phyloP scores from a whole-genome alignment of 2,797 vertebrate species.

The Caiman crocodilus region DNA sequence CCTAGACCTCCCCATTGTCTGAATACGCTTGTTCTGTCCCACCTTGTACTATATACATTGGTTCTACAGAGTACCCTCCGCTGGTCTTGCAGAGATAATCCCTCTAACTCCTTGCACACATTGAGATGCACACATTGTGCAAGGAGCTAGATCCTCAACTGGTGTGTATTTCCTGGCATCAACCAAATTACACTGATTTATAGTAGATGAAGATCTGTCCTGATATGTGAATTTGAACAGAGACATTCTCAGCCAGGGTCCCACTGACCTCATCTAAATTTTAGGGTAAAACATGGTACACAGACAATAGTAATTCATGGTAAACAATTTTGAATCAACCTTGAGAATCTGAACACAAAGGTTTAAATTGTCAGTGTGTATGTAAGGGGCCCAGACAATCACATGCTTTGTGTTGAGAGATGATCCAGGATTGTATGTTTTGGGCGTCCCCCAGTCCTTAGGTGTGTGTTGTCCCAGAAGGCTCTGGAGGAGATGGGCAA shows the following conservation, averaged over 20 bases:
- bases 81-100: background rate
- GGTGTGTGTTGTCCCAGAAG: background rate
- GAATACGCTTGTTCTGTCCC: background rate
- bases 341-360: background rate
- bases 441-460: accelerated
- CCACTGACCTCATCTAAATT: background rate
- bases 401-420: background rate
- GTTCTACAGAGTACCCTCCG: background rate
- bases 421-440: background rate
- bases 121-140: background rate
- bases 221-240: too few relatives aligned
- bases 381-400: background rate
- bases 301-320: accelerated
- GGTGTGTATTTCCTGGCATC: background rate
- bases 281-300: background rate
- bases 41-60: background rate
- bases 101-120: background rate
- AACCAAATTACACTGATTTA: background rate
- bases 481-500: background rate
- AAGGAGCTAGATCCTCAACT: background rate
- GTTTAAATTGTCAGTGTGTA: too few relatives aligned
- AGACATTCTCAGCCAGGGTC: accelerated
- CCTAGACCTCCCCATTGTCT: background rate
- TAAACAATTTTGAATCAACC: background rate
- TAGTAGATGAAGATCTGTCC: background rate